Base-by-base conservation (phyloP, 2,113 vertebrate species). In the Papio anubis region DNA sequence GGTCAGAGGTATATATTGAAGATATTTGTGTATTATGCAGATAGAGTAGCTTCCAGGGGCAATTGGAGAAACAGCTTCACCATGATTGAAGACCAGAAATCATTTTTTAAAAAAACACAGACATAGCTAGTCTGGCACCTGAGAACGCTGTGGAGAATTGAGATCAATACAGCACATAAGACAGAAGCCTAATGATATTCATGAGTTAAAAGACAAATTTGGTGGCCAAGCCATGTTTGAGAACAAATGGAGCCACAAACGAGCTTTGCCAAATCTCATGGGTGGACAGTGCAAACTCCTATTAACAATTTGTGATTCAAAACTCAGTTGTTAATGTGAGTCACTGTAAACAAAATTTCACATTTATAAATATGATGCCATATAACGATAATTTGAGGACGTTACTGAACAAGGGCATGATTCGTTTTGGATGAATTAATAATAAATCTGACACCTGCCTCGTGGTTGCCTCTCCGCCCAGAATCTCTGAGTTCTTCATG, bases 191-290 rank as follows among this genome's bases (percentile, higher is more conserved):
- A 98, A 97, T 98, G 96, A 97, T 91, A 97, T 98, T 98, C 95
- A 97, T 97, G 97, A 97, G 81, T 96, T 95, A 88, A 94, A 96
- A 93, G 96, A 96, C 87, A 96, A 94, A 97, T 98, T 96, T 95
- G 93, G 94, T 82, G 79, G 61, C 80, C 59, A 43, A 90, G 20
- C 57, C 76, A 79, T 92, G 79, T 97, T 96, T 96, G 76, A 88
- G 95, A 92, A 96, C 92, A 96, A 96, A 96, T 72, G 84, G 45
- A 82, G 83, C 95, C 96, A 88, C 88, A 96, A 97, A 97, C 86
- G 88, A 81, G 89, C 40, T 72, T 20, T 48, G 30, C n/a, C 23
- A 82, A 95, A 85, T 95, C 96, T 96, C 95, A 32, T 1, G 72
- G 78, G 95, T 35, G 59, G 95, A 93, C 59, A 59, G 14, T 45